phyloP scores from a whole-genome alignment of 2,888 invertebrate genomes.

The Nephrotoma guestfalica region DNA sequence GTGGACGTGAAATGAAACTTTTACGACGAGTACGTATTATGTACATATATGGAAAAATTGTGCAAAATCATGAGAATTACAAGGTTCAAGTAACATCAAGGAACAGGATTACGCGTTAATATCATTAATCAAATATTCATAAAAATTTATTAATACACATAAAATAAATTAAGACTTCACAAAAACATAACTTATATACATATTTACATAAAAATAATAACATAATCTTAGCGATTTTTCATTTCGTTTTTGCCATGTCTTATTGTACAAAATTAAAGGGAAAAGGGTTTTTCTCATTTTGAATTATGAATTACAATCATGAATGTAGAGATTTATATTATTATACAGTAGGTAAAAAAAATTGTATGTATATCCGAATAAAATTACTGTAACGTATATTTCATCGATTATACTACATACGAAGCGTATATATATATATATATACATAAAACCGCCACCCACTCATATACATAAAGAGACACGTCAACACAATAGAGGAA shows the following conservation, averaged over 20 bases:
- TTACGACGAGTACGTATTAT: too few relatives aligned
- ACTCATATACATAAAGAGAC: not conserved
- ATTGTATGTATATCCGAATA: not conserved
- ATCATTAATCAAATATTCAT: not conserved
- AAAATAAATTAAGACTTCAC: not conserved
- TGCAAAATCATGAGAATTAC: not conserved
- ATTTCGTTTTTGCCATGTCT: not conserved
- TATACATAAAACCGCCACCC: not conserved
- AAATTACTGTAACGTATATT: not conserved
- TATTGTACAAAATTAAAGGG: not conserved
- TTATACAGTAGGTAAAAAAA: not conserved
- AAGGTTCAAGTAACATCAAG: not conserved
- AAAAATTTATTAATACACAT: not conserved
- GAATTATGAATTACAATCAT: not conserved
- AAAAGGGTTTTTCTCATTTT: not conserved
- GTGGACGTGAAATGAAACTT: not conserved
- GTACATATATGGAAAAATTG: not conserved
- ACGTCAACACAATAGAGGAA: not conserved
- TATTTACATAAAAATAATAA: not conserved
- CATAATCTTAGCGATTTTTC: not conserved
- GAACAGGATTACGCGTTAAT: not conserved
- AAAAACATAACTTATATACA: not conserved
- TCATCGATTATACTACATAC: not conserved
- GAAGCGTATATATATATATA: not conserved
- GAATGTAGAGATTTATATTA: not conserved